Evolutionary conservation across 2,888 invertebrate genomes (phyloP).

Genomic region (Cosmia trapezina): DNA sequence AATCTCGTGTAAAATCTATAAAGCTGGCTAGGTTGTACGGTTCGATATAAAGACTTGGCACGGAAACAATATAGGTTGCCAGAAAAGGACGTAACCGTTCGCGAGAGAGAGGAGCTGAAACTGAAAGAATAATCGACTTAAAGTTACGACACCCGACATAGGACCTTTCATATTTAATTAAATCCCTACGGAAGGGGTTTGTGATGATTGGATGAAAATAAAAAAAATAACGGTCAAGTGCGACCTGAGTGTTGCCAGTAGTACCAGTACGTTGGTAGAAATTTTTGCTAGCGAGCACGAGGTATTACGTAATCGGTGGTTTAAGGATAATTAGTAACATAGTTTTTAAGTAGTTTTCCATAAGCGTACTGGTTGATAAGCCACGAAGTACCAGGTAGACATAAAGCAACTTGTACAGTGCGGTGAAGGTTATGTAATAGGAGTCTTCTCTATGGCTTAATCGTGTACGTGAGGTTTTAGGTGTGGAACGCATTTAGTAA

Average conservation of each 20-base stretch:
- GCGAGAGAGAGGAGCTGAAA: constrained; percentile 79
- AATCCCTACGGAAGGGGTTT: constrained; percentile 72
- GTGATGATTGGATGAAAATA: constrained; percentile 67
- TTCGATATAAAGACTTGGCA: constrained; percentile 85
- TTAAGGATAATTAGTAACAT: constrained; percentile 56
- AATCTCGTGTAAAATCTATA: constrained; percentile 76
- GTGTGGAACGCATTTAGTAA: constrained; percentile 48
- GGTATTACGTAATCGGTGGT: constrained; percentile 55
- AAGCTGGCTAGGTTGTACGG: constrained; percentile 80
- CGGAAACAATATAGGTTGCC: constrained; percentile 84
- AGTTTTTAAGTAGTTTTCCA: constrained; percentile 54
- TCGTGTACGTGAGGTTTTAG: constrained; percentile 55
- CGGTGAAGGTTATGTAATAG: constrained; percentile 70
- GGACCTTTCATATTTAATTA: constrained; percentile 80
- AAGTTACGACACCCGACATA: constrained; percentile 77
- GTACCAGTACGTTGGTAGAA: not conserved
- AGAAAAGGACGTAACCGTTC: constrained; percentile 83
- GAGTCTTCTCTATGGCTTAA: constrained; percentile 62
- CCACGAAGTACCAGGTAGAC: constrained; percentile 51
- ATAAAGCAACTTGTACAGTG: constrained; percentile 58
- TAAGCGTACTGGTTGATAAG: constrained; percentile 50
- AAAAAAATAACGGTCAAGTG: constrained; percentile 64
- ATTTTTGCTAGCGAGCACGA: constrained; percentile 15
- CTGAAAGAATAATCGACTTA: constrained; percentile 78
- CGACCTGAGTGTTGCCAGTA: constrained; percentile 43